These are phyloP conservation scores for Trichonephila clavata DNA, from an alignment of 1,140 invertebrate species.

Conservation along the genomic window DNA sequence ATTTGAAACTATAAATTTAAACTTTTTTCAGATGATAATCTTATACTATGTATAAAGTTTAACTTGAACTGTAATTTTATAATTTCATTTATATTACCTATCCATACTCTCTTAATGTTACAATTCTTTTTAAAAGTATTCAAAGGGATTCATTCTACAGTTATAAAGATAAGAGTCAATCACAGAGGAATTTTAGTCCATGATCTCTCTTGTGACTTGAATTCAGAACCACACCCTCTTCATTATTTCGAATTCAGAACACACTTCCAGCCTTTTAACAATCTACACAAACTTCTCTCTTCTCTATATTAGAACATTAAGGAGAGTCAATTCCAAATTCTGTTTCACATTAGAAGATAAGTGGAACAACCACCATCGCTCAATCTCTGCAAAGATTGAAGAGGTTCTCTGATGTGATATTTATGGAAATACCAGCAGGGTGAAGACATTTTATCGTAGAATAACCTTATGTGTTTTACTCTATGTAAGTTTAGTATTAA, in stretches of 20 bases:
- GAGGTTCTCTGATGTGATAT: conserved; percentile 25
- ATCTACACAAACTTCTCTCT: neutral
- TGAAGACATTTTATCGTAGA: neutral
- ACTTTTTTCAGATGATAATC: too few species aligned
- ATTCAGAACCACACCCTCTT: neutral
- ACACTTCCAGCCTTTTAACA: neutral
- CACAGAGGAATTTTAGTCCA: neutral
- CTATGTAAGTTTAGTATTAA: too few species aligned
- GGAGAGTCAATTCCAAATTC: neutral
- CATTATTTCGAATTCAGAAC: neutral
- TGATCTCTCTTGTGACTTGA: neutral
- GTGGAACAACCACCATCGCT: conserved; percentile 15
- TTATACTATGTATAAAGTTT: too few species aligned
- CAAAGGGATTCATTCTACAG: neutral
- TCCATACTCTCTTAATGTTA: too few species aligned
- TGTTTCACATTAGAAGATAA: neutral
- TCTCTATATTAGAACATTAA: neutral
- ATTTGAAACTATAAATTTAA: too few species aligned
- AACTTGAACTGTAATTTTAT: too few species aligned
- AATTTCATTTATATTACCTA: too few species aligned
- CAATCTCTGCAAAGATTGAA: conserved; percentile 9
- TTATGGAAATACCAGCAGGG: conserved; percentile 48
- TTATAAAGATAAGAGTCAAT: neutral
- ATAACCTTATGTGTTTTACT: too few species aligned
- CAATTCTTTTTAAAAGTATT: too few species aligned